phyloP scores from a whole-genome alignment of 2,113 vertebrate species.

The Pterocles gutturalis region DNA sequence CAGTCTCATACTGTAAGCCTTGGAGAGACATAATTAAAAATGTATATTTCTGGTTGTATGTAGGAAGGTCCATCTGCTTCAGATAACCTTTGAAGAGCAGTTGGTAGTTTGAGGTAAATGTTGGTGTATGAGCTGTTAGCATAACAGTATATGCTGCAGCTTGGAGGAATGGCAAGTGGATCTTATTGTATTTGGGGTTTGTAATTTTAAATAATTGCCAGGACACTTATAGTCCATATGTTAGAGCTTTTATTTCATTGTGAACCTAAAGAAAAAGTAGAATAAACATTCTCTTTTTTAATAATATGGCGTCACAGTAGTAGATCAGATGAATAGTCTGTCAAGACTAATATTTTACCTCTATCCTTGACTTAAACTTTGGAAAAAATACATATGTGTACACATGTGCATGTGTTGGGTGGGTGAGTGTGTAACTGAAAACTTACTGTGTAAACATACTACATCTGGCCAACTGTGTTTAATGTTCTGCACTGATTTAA shows the following conservation, averaged over 20 bases:
- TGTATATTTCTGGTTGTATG: background rate
- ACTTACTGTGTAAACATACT: background rate
- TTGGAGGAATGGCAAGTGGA: background rate
- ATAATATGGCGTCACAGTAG: background rate
- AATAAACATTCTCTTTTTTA: background rate
- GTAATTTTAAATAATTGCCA: background rate
- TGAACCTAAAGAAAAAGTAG: background rate
- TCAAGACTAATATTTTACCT: background rate
- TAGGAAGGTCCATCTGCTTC: background rate
- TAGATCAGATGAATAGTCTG: background rate
- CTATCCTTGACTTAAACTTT: background rate
- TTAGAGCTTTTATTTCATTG: background rate
- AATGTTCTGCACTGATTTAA: background rate
- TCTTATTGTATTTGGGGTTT: background rate
- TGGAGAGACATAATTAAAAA: background rate
- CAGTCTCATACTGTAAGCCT: background rate
- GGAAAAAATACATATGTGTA: background rate
- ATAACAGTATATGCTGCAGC: background rate
- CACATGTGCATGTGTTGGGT: accelerated
- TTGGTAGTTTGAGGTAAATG: background rate
- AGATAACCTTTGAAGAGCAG: background rate
- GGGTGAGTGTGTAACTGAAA: background rate
- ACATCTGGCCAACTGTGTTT: background rate
- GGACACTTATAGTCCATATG: background rate
- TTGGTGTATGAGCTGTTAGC: background rate